Evolutionary conservation across 2,113 vertebrate species (phyloP).

Genomic region (Paratilapia polleni): DNA sequence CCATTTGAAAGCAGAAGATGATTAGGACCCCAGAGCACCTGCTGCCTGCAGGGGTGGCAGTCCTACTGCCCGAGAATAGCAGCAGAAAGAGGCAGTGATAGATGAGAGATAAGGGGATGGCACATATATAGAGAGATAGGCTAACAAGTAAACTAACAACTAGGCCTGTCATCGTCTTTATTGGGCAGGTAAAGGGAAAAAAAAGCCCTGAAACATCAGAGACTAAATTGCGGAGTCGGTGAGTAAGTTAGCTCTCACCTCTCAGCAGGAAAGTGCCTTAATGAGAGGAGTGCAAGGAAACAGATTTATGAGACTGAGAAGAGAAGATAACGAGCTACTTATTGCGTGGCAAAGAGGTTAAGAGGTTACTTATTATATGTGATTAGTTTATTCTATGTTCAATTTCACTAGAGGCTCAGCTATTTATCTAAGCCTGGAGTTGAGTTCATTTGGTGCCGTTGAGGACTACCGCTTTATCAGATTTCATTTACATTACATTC

Average conservation of each 20-base stretch:
- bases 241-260: conserved; percentile 14
- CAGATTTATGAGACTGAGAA: conserved; percentile 27
- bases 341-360: conserved; percentile 4
- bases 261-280: conserved; percentile 53
- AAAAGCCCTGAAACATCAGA: conserved; percentile 8
- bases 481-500: background rate
- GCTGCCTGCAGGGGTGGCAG: conserved; percentile 49
- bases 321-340: conserved; percentile 47
- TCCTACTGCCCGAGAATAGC: conserved; percentile 37
- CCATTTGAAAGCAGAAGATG: conserved; percentile 63
- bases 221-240: background rate
- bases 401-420: conserved; percentile 13
- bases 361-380: conserved; percentile 17
- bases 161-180: background rate
- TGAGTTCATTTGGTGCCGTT: background rate
- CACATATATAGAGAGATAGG: background rate
- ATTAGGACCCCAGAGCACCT: conserved; percentile 62
- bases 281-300: conserved; percentile 44
- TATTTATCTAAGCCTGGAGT: background rate
- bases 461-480: background rate
- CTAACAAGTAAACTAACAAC: conserved; percentile 26
- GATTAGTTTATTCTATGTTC: conserved; percentile 18
- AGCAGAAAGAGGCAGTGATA: conserved; percentile 9
- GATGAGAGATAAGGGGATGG: conserved; percentile 16
- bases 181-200: conserved; percentile 11